Base-by-base conservation (phyloP, 2,888 invertebrate species). In the Archips xylosteana region DNA sequence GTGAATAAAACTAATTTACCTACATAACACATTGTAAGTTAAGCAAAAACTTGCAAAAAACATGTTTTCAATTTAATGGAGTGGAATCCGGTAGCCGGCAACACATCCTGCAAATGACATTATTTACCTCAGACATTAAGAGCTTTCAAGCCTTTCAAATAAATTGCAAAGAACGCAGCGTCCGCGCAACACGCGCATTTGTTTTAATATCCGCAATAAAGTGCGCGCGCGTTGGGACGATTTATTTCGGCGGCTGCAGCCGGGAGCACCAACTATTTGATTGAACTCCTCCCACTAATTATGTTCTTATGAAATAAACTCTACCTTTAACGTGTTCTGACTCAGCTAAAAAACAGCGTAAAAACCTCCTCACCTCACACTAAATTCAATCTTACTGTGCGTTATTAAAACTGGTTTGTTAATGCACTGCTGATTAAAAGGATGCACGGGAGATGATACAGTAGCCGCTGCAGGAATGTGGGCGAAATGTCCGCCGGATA, bases 271-370 rank as follows among this genome's bases (percentile, higher is more conserved):
- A 82, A 88, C 91, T 88, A 84, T 89, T 89, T 90, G 91, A 91
- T 92, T 88, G 91, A 85, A 91, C 92, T 88, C 92, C 94, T 85
- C 94, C 94, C 94, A 94, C 94, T 94, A 92, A 94, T 94, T 94
- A 94, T 91, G 90, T 89, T 92, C 92, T 93, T 93, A 92, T 88
- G 90, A 90, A 91, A 92, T 92, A 92, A 93, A 92, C 90, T 90
- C 87, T 83, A 87, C 90, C 86, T 90, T 92, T 91, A 91, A 92
- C 89, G 87, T 82, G 78, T 75, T 39, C 49, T 45, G 54, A 49
- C 57, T 15, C 70, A 70, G 9, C 34, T 34, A 15, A 64, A 34
- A 73, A 86, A 83, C 60, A 78, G 71, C 80, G 1, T 47, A 82
- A 15, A 5, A 42, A 67, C 61, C 75, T 34, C 45, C n/a, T 2